Base-by-base conservation (phyloP, 2,888 invertebrate species). In the Vanessa cardui region DNA sequence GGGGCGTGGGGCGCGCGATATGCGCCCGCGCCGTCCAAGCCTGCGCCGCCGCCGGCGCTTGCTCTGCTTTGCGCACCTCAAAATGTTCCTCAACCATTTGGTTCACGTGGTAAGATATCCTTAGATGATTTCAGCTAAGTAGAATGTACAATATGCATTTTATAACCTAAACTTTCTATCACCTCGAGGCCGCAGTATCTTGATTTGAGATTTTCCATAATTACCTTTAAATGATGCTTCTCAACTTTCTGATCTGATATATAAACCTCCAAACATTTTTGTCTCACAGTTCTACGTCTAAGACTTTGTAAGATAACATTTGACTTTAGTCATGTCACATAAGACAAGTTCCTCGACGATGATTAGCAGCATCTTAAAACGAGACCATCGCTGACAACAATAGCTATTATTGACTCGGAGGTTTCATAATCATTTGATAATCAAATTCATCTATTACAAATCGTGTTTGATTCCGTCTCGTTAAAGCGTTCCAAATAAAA, bases 41-140 rank as follows among this genome's bases (percentile, higher is more conserved):
- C 66, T 77, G 80, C 81, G 80, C 83, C 84, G 84, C 80, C 82
- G 87, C 81, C 72, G 87, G 89, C 87, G 73, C 76, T 78, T 82
- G 87, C 84, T 86, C 84, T 77, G 85, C 80, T 85, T 77, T 73
- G 75, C 75, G 70, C 78, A 77, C 77, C 72, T 76, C 62, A 21
- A 64, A 52, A 54, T 33, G 39, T 33, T 47, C 16, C 47, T 18
- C 56, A n/a, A 54, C 18, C 56, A 18, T 56, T 56, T 18, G 18
- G 56, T 56, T 56, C 18, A 56, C 56, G 56, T 56, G 18, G 18
- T 56, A 54, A 54, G 56, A 56, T 56, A 56, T 56, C 39, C 56
- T 56, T 56, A 39, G 33, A 56, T 26, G 56, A 56, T 56, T 56
- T 56, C 56, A 39, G 56, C 33, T 56, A 18, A 16, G 12, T 56